Evolutionary conservation across 1,140 invertebrate species (phyloP).

Genomic region (Hycleus phaleratus): DNA sequence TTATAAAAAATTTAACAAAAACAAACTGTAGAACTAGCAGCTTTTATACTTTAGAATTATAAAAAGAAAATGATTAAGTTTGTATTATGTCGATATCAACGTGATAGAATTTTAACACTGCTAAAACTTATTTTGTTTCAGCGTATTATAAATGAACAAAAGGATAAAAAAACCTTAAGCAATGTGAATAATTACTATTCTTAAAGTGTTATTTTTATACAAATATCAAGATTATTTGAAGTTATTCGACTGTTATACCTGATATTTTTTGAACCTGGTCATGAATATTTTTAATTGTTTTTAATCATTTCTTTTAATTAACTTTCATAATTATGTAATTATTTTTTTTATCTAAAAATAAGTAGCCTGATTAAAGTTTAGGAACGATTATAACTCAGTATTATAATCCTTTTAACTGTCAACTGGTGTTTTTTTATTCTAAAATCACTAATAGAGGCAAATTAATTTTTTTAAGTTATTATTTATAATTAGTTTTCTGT

Average conservation of each 20-base stretch:
- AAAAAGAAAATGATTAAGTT: slow-evolving; percentile 18
- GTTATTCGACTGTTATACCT: too few relatives aligned
- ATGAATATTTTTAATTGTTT: neutral
- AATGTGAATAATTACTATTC: slow-evolving; percentile 13
- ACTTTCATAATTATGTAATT: slow-evolving; percentile 2
- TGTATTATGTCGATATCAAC: slow-evolving; percentile 18
- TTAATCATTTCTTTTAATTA: neutral
- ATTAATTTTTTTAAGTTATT: neutral
- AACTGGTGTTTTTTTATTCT: neutral
- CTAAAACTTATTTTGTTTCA: slow-evolving; percentile 17
- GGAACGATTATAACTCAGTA: slow-evolving; percentile 6
- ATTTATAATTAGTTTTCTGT: neutral
- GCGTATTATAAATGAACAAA: slow-evolving; percentile 14
- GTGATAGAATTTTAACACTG: slow-evolving; percentile 13
- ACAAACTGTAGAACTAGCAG: slow-evolving; percentile 26
- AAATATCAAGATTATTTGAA: slow-evolving; percentile 5
- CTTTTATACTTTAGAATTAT: slow-evolving; percentile 29
- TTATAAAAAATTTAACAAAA: slow-evolving; percentile 7
- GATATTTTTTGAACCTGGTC: too few relatives aligned
- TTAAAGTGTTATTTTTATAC: slow-evolving; percentile 27
- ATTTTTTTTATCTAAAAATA: slow-evolving; percentile 11
- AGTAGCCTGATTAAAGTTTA: slow-evolving; percentile 28
- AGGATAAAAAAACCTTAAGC: slow-evolving; percentile 5
- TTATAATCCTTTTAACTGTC: neutral
- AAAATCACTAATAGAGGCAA: slow-evolving; percentile 1